phyloP scores from a whole-genome alignment of 2,888 invertebrate genomes.

The Patella pellucida region DNA sequence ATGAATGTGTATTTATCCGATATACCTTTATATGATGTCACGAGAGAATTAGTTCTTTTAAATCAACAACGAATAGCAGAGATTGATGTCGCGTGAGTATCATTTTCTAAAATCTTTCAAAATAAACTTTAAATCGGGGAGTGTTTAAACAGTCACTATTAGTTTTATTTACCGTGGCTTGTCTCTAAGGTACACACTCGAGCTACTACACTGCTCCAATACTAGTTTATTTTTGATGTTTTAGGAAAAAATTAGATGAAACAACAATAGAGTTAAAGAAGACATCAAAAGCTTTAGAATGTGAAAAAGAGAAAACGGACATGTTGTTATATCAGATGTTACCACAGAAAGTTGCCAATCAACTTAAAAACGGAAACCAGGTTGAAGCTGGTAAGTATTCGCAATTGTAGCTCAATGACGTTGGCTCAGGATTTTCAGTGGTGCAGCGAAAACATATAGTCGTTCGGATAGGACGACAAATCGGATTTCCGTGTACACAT shows the following conservation, averaged over 20 bases:
- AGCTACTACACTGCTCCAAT: too few species aligned
- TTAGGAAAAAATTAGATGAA: slow-evolving; percentile 68
- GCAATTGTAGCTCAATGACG: too few species aligned
- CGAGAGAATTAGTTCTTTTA: slow-evolving; percentile 64
- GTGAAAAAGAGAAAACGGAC: slow-evolving; percentile 68
- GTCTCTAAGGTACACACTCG: too few species aligned
- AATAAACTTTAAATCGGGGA: too few species aligned
- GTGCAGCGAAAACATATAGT: too few species aligned
- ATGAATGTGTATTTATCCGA: slow-evolving; percentile 64
- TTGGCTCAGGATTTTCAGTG: too few species aligned
- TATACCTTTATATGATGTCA: slow-evolving; percentile 68
- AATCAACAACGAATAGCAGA: slow-evolving; percentile 69
- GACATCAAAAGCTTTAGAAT: slow-evolving; percentile 66
- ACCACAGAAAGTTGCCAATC: slow-evolving; percentile 69
- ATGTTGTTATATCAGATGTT: slow-evolving; percentile 70
- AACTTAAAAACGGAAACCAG: slow-evolving; percentile 66
- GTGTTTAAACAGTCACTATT: too few species aligned
- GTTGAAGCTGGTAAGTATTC: slow-evolving; percentile 61
- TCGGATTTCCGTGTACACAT: too few species aligned
- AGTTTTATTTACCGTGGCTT: too few species aligned
- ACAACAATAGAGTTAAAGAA: slow-evolving; percentile 69
- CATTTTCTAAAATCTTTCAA: too few species aligned
- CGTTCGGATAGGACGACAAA: too few species aligned
- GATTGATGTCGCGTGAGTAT: slow-evolving; percentile 56
- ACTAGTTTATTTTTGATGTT: background rate